These are phyloP conservation scores for Pseudoatta argentina DNA, from an alignment of 1,140 invertebrate genomes.

Conservation along the genomic window DNA sequence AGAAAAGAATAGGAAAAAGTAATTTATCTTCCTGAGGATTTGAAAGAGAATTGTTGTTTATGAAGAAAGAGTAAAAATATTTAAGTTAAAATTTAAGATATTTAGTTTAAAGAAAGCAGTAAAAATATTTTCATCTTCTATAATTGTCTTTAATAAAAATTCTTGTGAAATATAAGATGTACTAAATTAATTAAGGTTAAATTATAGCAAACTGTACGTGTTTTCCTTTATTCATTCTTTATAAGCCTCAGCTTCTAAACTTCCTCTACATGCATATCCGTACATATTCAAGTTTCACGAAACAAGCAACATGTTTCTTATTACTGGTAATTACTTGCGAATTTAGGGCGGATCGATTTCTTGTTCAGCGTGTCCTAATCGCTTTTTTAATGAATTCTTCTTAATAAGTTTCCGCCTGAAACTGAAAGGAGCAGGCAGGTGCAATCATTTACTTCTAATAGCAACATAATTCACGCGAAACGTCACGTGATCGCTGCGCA, in stretches of 20 bases:
- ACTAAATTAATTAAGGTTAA: background rate
- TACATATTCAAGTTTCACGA: background rate
- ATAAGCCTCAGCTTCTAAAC: background rate
- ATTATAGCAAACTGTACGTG: background rate
- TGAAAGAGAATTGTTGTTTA: background rate
- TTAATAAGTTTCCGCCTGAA: conserved; percentile 56
- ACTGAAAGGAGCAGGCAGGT: conserved; percentile 54
- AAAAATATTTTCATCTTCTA: background rate
- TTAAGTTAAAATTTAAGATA: no score
- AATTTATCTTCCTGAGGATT: background rate
- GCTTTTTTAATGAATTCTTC: conserved; percentile 46
- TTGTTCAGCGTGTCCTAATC: conserved; percentile 41
- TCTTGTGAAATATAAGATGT: background rate
- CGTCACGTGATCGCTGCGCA: conserved; percentile 31
- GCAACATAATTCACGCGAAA: conserved; percentile 65
- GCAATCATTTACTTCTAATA: conserved; percentile 68
- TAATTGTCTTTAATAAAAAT: background rate
- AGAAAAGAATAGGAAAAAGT: background rate
- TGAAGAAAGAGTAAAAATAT: background rate
- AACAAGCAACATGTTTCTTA: conserved; percentile 30
- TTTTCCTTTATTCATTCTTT: background rate
- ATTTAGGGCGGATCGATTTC: conserved; percentile 33
- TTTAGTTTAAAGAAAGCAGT: background rate
- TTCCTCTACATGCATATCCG: background rate
- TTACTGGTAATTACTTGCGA: conserved; percentile 25